Evolutionary conservation across 2,888 invertebrate species (phyloP).

Genomic region (Ectobius pallidus): DNA sequence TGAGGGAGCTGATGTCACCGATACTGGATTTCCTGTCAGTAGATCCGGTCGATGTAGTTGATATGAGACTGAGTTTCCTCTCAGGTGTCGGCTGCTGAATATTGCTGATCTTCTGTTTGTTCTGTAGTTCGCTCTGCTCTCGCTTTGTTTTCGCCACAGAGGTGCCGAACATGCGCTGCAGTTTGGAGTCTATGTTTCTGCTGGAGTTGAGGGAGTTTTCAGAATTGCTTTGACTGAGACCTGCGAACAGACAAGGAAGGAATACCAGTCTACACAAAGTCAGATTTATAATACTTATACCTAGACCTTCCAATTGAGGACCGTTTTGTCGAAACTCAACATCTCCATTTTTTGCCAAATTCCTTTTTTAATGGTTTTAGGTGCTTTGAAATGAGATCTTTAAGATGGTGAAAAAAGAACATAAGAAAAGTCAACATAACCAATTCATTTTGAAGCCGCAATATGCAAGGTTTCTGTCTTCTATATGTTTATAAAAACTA

Average conservation of each 20-base stretch:
- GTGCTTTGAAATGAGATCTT: too few relatives aligned
- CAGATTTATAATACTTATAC: too few relatives aligned
- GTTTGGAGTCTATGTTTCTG: slow-evolving; percentile 23
- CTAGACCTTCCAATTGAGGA: too few relatives aligned
- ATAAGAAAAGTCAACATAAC: too few relatives aligned
- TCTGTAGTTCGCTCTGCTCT: background rate
- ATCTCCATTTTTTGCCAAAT: too few relatives aligned
- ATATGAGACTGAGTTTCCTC: background rate
- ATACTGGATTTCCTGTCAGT: slow-evolving; percentile 20
- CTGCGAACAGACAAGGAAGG: slow-evolving; percentile 1
- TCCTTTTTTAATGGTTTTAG: too few relatives aligned
- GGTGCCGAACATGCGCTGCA: slow-evolving; percentile 7
- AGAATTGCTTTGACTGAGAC: slow-evolving; percentile 34
- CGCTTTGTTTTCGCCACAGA: slow-evolving; percentile 12
- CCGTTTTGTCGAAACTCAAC: too few relatives aligned
- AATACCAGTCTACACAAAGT: too few relatives aligned
- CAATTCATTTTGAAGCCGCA: too few relatives aligned
- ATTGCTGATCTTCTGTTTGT: background rate
- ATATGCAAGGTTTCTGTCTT: too few relatives aligned
- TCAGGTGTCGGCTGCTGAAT: background rate
- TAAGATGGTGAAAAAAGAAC: too few relatives aligned
- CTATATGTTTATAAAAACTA: too few relatives aligned
- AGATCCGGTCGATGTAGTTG: slow-evolving; percentile 4
- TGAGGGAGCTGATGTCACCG: slow-evolving; percentile 18
- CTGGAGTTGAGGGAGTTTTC: slow-evolving; percentile 31